phyloP scores from a whole-genome alignment of 2,113 vertebrate genomes.

The Eurypyga helias region DNA sequence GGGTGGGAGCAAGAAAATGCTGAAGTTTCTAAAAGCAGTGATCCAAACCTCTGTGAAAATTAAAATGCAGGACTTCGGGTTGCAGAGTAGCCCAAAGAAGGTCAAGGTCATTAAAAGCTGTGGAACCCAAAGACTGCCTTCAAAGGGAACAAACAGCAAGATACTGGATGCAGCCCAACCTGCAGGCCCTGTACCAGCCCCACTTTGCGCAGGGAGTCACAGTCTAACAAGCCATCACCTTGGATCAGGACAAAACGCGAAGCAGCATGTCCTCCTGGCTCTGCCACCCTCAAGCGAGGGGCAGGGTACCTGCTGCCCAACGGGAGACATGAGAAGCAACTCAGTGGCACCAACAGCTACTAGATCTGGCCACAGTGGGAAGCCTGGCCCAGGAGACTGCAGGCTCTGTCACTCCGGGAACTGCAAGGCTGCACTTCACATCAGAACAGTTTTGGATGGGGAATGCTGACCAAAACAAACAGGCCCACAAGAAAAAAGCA shows the following conservation, averaged over 20 bases:
- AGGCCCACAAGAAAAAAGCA: not conserved
- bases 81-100: not conserved
- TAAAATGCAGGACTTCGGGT: not conserved
- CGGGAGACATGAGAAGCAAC: not conserved
- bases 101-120: not conserved
- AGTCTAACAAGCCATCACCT: not conserved
- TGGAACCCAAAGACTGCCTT: not conserved
- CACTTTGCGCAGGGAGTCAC: not conserved
- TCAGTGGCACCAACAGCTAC: not conserved
- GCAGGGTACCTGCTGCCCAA: not conserved
- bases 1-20: not conserved
- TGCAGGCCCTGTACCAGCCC: not conserved
- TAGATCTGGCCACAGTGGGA: not conserved
- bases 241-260: accelerated
- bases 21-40: not conserved
- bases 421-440: not conserved
- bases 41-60: not conserved
- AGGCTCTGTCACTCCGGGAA: accelerated
- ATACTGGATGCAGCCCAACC: not conserved
- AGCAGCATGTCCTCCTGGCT: not conserved
- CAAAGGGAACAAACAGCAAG: not conserved
- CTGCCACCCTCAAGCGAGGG: not conserved
- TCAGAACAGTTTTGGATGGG: not conserved
- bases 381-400: not conserved
- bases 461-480: not conserved